Evolutionary conservation across 2,113 vertebrate species (phyloP).

Genomic region (Haliaeetus leucogaster): DNA sequence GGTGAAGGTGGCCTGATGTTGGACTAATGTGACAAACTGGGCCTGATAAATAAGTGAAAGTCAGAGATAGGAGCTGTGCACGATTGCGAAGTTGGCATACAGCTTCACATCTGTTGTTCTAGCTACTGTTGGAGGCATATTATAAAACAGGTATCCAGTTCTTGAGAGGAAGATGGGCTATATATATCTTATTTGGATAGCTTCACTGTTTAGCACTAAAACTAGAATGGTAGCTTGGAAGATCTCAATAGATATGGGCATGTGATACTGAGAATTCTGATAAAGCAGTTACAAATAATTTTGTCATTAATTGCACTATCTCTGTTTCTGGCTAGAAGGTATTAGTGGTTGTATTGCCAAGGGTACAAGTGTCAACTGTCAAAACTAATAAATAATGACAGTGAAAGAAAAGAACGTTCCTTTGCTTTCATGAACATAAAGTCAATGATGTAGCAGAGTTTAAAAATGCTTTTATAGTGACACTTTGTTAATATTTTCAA

Average conservation of each 20-base stretch:
- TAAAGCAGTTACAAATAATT: background rate
- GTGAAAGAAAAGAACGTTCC: background rate
- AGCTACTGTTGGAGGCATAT: background rate
- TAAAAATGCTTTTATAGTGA: background rate
- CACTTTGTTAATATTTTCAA: background rate
- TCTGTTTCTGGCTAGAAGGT: background rate
- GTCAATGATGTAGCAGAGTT: background rate
- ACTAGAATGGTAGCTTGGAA: background rate
- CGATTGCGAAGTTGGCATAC: background rate
- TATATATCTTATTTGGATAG: background rate
- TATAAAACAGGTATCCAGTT: too few species aligned
- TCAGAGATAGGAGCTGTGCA: background rate
- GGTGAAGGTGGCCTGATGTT: background rate
- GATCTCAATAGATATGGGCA: background rate
- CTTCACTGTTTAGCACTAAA: background rate
- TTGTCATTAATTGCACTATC: background rate
- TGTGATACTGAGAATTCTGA: background rate
- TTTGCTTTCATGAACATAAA: background rate
- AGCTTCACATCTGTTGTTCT: background rate
- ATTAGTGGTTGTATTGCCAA: background rate
- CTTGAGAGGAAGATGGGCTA: background rate
- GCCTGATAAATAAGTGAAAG: background rate
- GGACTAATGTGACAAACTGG: background rate
- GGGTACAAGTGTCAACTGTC: background rate
- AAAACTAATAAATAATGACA: background rate